A percentile compares a stretch with the other conserved stretches of the same genome.
phyloP scores from a whole-genome alignment of 2,113 vertebrate species.

The Carassius auratus region DNA sequence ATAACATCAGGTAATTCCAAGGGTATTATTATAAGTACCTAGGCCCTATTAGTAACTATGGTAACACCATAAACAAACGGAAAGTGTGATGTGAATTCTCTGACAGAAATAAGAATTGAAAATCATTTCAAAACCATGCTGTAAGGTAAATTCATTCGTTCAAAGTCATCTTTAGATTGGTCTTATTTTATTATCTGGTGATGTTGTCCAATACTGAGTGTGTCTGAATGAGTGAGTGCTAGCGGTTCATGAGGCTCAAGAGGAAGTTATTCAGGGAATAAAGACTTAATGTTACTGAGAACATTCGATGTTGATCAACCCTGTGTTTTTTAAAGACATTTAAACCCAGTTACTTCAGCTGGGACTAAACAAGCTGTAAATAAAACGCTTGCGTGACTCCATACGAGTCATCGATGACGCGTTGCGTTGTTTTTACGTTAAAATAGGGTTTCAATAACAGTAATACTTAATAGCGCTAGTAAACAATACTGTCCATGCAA shows the following conservation, averaged over 20 bases:
- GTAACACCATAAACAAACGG: neutral
- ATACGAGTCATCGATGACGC: neutral
- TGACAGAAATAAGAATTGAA: neutral
- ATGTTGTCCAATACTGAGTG: neutral
- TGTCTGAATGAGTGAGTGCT: neutral
- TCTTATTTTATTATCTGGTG: neutral
- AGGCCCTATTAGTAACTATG: neutral
- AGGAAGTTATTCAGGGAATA: neutral
- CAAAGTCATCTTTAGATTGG: neutral
- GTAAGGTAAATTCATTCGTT: neutral
- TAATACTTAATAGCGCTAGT: neutral
- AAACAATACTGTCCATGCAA: neutral
- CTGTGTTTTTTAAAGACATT: neutral
- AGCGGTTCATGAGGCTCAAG: neutral
- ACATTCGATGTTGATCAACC: neutral
- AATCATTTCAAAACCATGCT: neutral
- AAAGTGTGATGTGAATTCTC: neutral
- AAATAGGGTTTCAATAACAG: neutral
- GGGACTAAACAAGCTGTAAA: neutral
- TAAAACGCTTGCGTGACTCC: neutral
- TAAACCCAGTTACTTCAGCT: neutral
- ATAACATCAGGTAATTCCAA: neutral
- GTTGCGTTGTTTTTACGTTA: neutral
- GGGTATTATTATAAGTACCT: neutral
- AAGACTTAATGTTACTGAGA: neutral